phyloP scores from a whole-genome alignment of 2,797 vertebrate species.

The Bradypodion pumilum region DNA sequence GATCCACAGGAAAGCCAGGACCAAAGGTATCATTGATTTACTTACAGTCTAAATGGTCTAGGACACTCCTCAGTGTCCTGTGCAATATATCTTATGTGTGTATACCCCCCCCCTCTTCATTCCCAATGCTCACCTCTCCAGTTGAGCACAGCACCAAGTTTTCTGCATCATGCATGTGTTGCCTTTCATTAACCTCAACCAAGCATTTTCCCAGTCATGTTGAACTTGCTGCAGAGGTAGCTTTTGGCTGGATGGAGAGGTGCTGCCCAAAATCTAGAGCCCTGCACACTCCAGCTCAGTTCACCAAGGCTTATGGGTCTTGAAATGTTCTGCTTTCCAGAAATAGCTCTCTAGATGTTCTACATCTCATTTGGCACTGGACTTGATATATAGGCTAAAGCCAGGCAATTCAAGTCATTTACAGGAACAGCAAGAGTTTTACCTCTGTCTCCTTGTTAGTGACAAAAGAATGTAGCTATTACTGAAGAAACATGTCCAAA shows the following conservation, averaged over 20 bases:
- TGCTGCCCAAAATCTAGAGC: no score
- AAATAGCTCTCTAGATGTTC: neutral
- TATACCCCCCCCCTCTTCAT: neutral
- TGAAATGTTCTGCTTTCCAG: neutral
- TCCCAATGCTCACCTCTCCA: neutral
- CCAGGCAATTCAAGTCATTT: no score
- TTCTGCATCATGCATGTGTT: neutral
- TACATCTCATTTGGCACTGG: neutral
- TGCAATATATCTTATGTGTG: neutral
- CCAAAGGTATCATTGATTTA: slow-evolving; percentile 81
- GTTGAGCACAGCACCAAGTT: neutral
- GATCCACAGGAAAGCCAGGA: slow-evolving; percentile 88
- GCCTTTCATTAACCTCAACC: neutral
- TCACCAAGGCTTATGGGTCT: neutral
- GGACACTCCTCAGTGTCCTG: neutral
- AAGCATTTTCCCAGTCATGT: neutral
- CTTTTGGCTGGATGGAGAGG: no score
- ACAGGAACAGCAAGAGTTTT: no score
- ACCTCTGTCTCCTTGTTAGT: no score
- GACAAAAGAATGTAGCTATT: no score
- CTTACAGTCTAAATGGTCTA: neutral
- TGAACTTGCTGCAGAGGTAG: neutral
- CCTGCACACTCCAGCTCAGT: no score
- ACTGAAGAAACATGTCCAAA: no score
- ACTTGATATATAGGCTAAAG: no score